phyloP scores from a whole-genome alignment of 2,888 invertebrate species.

The Gisinianus flammeolus region DNA sequence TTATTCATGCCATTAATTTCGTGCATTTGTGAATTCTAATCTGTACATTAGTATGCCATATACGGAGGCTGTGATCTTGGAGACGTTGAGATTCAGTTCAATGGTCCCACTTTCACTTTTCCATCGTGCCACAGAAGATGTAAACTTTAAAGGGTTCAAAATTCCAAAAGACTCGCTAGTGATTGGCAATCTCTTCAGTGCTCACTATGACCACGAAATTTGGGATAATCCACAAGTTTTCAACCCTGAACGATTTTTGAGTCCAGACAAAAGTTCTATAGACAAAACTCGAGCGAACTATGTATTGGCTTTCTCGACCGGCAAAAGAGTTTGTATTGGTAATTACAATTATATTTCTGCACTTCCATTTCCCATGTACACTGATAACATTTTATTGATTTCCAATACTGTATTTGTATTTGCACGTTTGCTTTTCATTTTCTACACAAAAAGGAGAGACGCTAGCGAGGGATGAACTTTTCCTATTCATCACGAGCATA shows the following conservation, averaged over 20 bases:
- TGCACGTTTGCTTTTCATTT: no score
- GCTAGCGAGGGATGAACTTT: conserved; percentile 45
- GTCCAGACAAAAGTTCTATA: neutral
- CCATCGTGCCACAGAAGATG: conserved; percentile 2
- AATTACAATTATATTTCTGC: no score
- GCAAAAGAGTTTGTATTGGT: neutral
- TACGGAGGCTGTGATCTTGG: conserved; percentile 49
- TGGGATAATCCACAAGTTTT: neutral
- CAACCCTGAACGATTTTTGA: neutral
- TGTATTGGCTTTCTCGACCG: neutral
- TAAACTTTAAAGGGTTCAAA: neutral
- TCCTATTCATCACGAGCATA: conserved; percentile 36
- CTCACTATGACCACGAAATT: neutral
- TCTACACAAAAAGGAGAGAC: no score
- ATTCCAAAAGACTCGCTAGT: neutral
- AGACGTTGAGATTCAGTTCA: conserved; percentile 47
- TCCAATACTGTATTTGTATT: no score
- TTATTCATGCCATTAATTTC: neutral
- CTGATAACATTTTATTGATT: no score
- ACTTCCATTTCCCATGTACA: no score
- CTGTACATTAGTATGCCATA: conserved; percentile 47
- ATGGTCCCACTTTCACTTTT: conserved; percentile 47
- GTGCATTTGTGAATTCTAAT: no score
- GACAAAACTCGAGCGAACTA: no score
- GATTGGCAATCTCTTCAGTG: neutral